phyloP scores from a whole-genome alignment of 2,113 vertebrate species.

The Polypterus senegalus region DNA sequence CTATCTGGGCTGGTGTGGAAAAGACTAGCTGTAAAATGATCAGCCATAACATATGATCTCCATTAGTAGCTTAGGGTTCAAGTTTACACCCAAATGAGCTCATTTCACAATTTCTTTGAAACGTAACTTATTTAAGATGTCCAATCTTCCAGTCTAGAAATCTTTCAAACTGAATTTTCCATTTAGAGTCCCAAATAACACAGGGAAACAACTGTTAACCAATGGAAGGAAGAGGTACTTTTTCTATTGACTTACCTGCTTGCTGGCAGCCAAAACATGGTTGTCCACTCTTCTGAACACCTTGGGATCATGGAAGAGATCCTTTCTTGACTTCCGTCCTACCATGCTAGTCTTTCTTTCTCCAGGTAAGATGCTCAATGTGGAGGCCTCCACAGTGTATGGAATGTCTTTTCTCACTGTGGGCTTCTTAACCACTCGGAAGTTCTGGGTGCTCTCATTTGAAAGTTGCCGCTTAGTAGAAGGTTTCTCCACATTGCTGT shows the following conservation, averaged over 20 bases:
- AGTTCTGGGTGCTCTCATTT: constrained; percentile 42
- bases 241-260: constrained; percentile 35
- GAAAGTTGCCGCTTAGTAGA: constrained; percentile 52
- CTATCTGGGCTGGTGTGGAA: no score
- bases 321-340: constrained; percentile 37
- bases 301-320: constrained; percentile 39
- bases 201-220: no score
- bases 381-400: background rate
- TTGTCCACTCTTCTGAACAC: constrained; percentile 42
- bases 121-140: no score
- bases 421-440: constrained; percentile 42
- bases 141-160: no score
- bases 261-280: constrained; percentile 34
- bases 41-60: no score
- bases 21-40: no score
- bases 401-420: constrained; percentile 30
- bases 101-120: no score
- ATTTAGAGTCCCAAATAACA: constrained; percentile 11
- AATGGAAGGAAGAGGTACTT: background rate
- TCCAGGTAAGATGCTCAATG: background rate
- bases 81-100: no score
- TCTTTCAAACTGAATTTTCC: no score
- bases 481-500: constrained; percentile 21
- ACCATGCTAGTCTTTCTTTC: background rate
- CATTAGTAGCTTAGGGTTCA: no score